Evolutionary conservation across 2,888 invertebrate genomes (phyloP), one percentile per base, ranked within the genome.

Genomic region (Cheilosia soror): DNA sequence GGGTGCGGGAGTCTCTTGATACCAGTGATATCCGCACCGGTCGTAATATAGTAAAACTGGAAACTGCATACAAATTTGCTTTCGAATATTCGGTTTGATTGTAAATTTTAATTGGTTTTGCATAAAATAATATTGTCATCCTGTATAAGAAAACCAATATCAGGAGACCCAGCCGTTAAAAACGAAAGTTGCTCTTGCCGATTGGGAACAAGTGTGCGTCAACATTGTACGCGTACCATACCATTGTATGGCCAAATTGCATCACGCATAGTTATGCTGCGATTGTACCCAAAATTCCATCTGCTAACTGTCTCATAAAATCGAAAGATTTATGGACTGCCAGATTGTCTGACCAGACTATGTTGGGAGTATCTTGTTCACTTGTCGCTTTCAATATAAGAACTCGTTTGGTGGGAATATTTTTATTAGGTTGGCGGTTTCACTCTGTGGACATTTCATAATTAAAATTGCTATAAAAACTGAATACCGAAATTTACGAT

Each of bases 311-410:
- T 55, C 62, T 68, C 66, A 55, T 68, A 68, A 75, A 75, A 55
- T 60, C 68, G 9, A 44, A 66, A 66, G 75, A 75, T 68, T 80
- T 75, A 68, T 62, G 6, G 15, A 44, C 63, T 20, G 58, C 40
- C 60, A 27, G 37, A 33, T 37, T 37, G 15, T 51, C 47, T 31
- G 13, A n/a, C 5, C 25, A 27, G 33, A 15, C 55, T 55, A 37
- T 63, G 63, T 73, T 63, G 53, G 44, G 51, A 60, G 72, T 72
- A 72, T 62, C 40, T 57, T 75, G 47, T 57, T 44, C 75, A 66
- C 57, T 58, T 75, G 65, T 65, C 33, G 37, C 47, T 5, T 53
- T 66, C 40, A 40, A 44, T 69, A n/a, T 25, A 20, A 25, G 20
- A 58, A 40, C 65, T 25, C 65, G 65, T 58, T 57, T 33, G 65